phyloP scores from a whole-genome alignment of 1,140 invertebrate genomes.

The Arctopsyche grandis region DNA sequence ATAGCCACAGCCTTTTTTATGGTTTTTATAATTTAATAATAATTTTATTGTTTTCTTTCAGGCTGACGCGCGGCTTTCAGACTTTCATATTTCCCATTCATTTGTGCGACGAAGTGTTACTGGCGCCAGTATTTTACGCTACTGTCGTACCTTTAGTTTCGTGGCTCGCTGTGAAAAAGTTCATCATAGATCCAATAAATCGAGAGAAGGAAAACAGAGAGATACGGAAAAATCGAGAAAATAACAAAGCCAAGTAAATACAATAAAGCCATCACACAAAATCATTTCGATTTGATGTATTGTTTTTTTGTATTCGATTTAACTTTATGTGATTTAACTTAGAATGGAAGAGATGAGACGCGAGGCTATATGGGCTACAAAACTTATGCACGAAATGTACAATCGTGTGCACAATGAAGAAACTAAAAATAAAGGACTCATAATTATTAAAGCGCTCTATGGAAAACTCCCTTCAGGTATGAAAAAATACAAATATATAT shows the following conservation, averaged over 20 bases:
- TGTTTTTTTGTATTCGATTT: not conserved
- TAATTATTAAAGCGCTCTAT: slow-evolving; percentile 89
- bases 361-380: slow-evolving; percentile 85
- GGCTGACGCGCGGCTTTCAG: slow-evolving; percentile 87
- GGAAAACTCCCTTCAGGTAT: slow-evolving; percentile 70
- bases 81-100: slow-evolving; percentile 90
- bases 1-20: too few species aligned
- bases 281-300: not conserved
- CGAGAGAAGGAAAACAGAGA: slow-evolving; percentile 80
- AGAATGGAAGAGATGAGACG: slow-evolving; percentile 81
- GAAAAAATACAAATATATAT: slow-evolving; percentile 4
- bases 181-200: slow-evolving; percentile 88
- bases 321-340: not conserved
- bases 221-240: slow-evolving; percentile 64
- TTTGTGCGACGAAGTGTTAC: slow-evolving; percentile 88
- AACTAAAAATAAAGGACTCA: slow-evolving; percentile 79
- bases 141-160: slow-evolving; percentile 85
- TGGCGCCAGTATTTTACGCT: slow-evolving; percentile 92
- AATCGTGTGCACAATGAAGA: slow-evolving; percentile 80
- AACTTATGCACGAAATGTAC: slow-evolving; percentile 89
- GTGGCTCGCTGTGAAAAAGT: slow-evolving; percentile 84
- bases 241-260: slow-evolving; percentile 50
- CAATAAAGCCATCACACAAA: too few species aligned
- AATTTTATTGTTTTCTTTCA: slow-evolving; percentile 60
- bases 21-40: not conserved